Evolutionary conservation across 2,888 invertebrate species (phyloP).

Genomic region (Bunonema sp.): DNA sequence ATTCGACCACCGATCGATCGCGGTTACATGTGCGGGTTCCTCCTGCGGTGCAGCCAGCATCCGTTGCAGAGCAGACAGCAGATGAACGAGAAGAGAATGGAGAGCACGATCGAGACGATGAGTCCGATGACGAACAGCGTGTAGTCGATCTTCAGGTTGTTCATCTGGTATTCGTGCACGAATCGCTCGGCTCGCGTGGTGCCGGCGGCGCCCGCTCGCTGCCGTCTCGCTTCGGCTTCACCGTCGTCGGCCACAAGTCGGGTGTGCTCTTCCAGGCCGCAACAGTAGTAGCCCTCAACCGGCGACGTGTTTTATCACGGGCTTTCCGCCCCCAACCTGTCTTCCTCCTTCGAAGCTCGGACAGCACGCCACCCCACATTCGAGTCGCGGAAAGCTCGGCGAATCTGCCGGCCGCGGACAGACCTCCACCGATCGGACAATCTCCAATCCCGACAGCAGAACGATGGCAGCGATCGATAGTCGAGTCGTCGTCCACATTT

Average conservation of each 20-base stretch:
- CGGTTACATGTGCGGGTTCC: slow-evolving; percentile 38
- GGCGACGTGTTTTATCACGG: not conserved
- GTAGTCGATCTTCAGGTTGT: slow-evolving; percentile 32
- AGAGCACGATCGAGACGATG: slow-evolving; percentile 34
- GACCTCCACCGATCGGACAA: no score
- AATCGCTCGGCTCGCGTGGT: slow-evolving; percentile 23
- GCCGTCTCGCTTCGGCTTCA: not conserved
- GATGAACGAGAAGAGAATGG: slow-evolving; percentile 32
- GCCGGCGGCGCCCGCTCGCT: slow-evolving; percentile 1
- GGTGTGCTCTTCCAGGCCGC: slow-evolving; percentile 23
- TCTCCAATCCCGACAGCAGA: no score
- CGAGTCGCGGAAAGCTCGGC: no score
- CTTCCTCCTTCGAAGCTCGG: slow-evolving; percentile 19
- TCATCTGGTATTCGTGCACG: slow-evolving; percentile 5
- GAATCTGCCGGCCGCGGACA: no score
- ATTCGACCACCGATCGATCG: no score
- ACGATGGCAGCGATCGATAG: no score
- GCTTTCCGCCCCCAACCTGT: slow-evolving; percentile 7
- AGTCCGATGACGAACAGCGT: slow-evolving; percentile 36
- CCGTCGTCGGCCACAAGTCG: slow-evolving; percentile 4
- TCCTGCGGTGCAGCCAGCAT: slow-evolving; percentile 39
- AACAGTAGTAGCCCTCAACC: slow-evolving; percentile 35
- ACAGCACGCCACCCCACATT: slow-evolving; percentile 31
- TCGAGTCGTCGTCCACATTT: not conserved
- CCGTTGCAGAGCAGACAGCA: slow-evolving; percentile 41